Percentiles rank a stretch among this genome's conserved stretches.
These are phyloP conservation scores for Ascaphus truei DNA, from an alignment of 2,113 vertebrate species.

Conservation along the genomic window DNA sequence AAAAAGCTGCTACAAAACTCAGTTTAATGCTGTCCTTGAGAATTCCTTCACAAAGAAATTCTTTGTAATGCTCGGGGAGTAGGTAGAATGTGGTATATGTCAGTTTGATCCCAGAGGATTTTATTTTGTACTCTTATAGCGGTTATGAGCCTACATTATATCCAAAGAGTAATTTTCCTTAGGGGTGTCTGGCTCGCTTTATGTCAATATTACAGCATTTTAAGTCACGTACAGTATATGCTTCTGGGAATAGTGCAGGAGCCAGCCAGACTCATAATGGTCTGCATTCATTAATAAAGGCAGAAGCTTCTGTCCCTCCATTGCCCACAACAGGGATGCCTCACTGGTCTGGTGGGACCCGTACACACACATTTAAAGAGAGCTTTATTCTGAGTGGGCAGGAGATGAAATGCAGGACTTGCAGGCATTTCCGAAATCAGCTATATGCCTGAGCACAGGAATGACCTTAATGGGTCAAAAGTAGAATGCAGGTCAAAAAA, in stretches of 20 bases:
- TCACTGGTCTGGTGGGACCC: slow-evolving; percentile 78
- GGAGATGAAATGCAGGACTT: slow-evolving; percentile 81
- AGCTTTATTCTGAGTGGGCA: slow-evolving; percentile 90
- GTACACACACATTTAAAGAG: slow-evolving; percentile 90
- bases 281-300: slow-evolving; percentile 99
- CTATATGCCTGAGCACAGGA: slow-evolving; percentile 68
- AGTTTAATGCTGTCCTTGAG: slow-evolving; percentile 98
- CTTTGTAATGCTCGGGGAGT: slow-evolving; percentile 95
- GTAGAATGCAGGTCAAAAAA: slow-evolving; percentile 90
- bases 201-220: slow-evolving; percentile 99
- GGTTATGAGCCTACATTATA: slow-evolving; percentile 99
- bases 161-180: slow-evolving; percentile 99
- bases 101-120: slow-evolving; percentile 91
- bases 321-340: slow-evolving; percentile 90
- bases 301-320: slow-evolving; percentile 94
- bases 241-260: slow-evolving; percentile 94
- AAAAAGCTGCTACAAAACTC: slow-evolving; percentile 91
- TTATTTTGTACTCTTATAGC: slow-evolving; percentile 99
- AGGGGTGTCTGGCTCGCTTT: slow-evolving; percentile 90
- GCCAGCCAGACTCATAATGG: slow-evolving; percentile 98
- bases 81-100: slow-evolving; percentile 95
- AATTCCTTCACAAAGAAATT: slow-evolving; percentile 97
- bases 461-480: slow-evolving; percentile 84
- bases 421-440: slow-evolving; percentile 80
- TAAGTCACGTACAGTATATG: slow-evolving; percentile 98